Evolutionary conservation across 2,888 invertebrate genomes (phyloP), one percentile per base, ranked within the genome.

Genomic region (Melanargia galathea): DNA sequence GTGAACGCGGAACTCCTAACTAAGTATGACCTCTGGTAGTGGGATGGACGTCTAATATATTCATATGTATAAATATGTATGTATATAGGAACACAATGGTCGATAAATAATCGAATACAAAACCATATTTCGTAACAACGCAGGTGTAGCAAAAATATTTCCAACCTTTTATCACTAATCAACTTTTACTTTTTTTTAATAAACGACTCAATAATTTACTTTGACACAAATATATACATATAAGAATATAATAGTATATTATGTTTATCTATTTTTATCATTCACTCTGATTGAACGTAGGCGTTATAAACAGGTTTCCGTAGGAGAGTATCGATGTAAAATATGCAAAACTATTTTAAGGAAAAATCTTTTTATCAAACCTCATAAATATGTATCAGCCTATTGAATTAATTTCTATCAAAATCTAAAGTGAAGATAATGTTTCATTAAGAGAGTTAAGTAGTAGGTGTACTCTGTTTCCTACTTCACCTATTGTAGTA

Each of bases 121-220:
- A 46, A 22, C 5, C 11, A 46, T 49, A 49, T 49, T 49, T 54
- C 35, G 22, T 54, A 40, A 26, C 16, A 24, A 13, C 33, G 35
- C 52, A 52, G 35, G 52, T 52, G 35, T 52, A 43, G 26, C 26
- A 55, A 24, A 26, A 64, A 58, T 57, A 60, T 65, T 60, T 65
- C 57, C 55, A 33, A 40, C 30, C 62, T 59, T 62, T 65, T 65
- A 46, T 64, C 35, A 65, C 56, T 61, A 67, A 63, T 63, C 65
- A 68, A 66, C 68, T 66, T 68, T 66, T 66, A 68, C 68, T 69
- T 61, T 67, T 30, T 65, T 52, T 55, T 61, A n/a, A 68, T 55
- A 60, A 48, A 64, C 59, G 45, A 59, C 63, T 54, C 60, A 35
- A 68, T 68, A 68, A 66, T 65, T 68, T 74, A 76, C 73, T 71